Evolutionary conservation across 2,797 vertebrate species (phyloP), one percentile per base, ranked within the genome.

Genomic region (Pantherophis alleghaniensis): DNA sequence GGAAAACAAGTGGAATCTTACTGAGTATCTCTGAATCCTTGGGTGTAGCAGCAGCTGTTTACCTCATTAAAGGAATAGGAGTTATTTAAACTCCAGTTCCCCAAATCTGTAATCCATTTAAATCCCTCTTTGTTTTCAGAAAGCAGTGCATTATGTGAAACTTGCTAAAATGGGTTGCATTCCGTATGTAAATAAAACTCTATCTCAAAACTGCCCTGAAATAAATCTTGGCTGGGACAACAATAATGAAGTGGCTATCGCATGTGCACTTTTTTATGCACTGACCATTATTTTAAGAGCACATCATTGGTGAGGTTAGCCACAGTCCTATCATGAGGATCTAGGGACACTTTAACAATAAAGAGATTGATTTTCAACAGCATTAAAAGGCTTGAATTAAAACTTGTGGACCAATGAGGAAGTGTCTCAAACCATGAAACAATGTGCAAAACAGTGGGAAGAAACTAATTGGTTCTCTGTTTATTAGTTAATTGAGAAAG

Each of bases 331-430:
- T 91, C 88, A 94, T 0, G 1, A 95, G 86, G 91, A 95, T 94
- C 5, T 60, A 69, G 94, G 96, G 95, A 95, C 92, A 94, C 59
- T 56, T 92, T 55, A 91, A 92, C 95, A 94, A 95, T 91, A 91
- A 95, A 92, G 90, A 95, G 86, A 95, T 95, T 94, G 63, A 94
- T 95, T 90, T 83, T 90, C 92, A 94, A 90, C 89, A 90, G 96
- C 96, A 95, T 56, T 96, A 93, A 95, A 97, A 96, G 94, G 94
- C 86, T 96, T 90, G 94, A 95, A 96, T 94, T 96, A 94, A 95
- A 94, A 94, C 92, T 57, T 63, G 88, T 93, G 66, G 95, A 60
- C 86, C 94, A 97, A 88, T 92, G 93, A 95, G 96, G 95, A 92
- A 94, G 92, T 94, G 91, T 28, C 89, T 94, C 95, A 91, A 96